Percentiles rank a stretch among this genome's conserved stretches.
Evolutionary conservation across 2,113 vertebrate genomes (phyloP).

Genomic region (Gracilinanus agilis): DNA sequence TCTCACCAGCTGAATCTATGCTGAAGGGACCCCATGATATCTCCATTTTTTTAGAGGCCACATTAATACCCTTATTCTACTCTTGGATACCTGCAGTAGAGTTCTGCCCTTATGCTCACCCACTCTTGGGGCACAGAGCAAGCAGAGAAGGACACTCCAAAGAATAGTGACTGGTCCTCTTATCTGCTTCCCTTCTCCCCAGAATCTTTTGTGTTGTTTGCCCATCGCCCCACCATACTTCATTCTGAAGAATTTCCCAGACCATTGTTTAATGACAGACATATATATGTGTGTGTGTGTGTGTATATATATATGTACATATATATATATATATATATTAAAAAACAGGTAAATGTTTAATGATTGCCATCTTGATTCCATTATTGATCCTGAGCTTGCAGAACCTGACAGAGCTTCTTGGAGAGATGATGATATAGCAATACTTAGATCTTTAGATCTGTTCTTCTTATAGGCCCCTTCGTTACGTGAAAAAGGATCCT

Average conservation of each 20-base stretch:
- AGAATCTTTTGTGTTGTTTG: neutral
- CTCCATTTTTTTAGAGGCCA: too few relatives aligned
- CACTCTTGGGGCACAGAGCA: neutral
- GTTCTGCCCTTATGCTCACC: neutral
- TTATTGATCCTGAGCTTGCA: constrained; percentile 44
- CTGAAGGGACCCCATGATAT: too few relatives aligned
- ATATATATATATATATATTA: constrained; percentile 36
- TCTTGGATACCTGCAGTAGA: neutral
- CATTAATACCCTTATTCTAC: neutral
- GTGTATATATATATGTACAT: too few relatives aligned
- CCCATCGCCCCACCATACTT: neutral
- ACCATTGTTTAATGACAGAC: neutral
- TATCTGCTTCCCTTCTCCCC: neutral
- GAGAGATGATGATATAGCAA: constrained; percentile 61
- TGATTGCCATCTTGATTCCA: constrained; percentile 67
- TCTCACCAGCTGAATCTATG: neutral
- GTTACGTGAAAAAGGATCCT: neutral
- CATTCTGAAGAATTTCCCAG: constrained; percentile 25
- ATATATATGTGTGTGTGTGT: too few relatives aligned
- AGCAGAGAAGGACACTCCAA: neutral
- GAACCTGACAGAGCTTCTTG: constrained; percentile 58
- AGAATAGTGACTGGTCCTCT: neutral
- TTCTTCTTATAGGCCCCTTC: constrained; percentile 60
- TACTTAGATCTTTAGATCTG: constrained; percentile 38
- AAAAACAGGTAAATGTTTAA: constrained; percentile 68